Conservation (phyloP, 2,797 vertebrate genomes). For the Philypnodon macrostomus region DNA sequence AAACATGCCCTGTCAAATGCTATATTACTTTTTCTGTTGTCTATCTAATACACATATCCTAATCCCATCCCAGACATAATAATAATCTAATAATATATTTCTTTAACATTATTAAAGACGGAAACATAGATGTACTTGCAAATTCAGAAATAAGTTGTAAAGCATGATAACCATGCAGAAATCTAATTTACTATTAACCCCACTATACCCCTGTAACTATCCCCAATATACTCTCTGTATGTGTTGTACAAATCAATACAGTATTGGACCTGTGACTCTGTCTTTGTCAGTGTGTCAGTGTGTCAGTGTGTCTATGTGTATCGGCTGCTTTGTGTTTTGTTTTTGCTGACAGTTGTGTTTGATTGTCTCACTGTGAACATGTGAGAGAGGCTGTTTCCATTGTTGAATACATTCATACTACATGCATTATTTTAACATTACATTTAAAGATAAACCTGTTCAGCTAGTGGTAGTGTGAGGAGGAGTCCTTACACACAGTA, state of each 20-base stretch:
- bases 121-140: background rate
- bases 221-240: conserved; percentile 15
- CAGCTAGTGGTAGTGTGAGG: background rate
- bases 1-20: conserved; percentile 43
- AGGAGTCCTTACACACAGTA: no score
- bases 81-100: background rate
- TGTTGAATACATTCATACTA: conserved; percentile 4
- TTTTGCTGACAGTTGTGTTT: conserved; percentile 20
- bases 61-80: conserved; percentile 14
- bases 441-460: no score
- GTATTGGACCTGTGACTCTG: conserved; percentile 27
- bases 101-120: no score
- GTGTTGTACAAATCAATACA: conserved; percentile 43
- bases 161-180: background rate
- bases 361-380: conserved; percentile 65
- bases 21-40: conserved; percentile 16
- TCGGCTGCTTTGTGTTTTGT: conserved; percentile 55
- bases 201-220: no score
- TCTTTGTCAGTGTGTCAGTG: conserved; percentile 52
- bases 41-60: no score
- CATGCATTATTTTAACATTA: no score
- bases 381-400: conserved; percentile 21
- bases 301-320: conserved; percentile 62
- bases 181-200: conserved; percentile 24
- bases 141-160: background rate